A percentile compares a stretch with the other conserved stretches of the same genome.
Conservation (phyloP, 2,113 vertebrate species). For the Paradoxurus hermaphroditus region DNA sequence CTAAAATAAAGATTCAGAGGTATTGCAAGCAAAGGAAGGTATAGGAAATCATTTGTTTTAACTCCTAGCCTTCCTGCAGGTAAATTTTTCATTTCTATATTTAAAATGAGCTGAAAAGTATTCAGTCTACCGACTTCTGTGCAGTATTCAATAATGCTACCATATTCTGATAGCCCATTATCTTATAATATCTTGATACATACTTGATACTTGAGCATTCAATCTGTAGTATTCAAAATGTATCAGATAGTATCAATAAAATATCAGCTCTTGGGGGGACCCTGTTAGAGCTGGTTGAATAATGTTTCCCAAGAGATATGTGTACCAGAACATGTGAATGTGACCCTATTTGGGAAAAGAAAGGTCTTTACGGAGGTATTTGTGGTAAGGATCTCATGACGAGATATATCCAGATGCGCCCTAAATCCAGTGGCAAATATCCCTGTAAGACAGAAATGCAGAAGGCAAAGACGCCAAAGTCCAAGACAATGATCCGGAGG, state of each 20-base stretch:
- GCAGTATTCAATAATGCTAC: neutral
- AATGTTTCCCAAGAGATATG: neutral
- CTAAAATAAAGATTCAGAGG: neutral
- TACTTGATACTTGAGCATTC: neutral
- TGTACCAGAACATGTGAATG: neutral
- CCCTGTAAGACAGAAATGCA: neutral
- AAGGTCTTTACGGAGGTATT: neutral
- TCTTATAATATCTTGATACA: neutral
- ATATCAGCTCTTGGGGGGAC: neutral
- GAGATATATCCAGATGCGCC: neutral
- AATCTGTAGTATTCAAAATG: neutral
- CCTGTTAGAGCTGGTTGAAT: neutral
- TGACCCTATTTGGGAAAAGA: neutral
- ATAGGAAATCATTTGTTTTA: neutral
- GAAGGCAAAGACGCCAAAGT: neutral
- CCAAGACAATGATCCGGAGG: neutral
- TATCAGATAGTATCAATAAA: neutral
- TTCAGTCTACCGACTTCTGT: neutral
- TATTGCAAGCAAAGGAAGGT: neutral
- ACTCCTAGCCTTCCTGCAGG: neutral
- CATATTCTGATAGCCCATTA: neutral
- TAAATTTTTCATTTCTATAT: neutral
- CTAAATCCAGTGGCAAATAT: neutral
- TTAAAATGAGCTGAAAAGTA: neutral
- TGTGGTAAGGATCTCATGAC: neutral